These are phyloP conservation scores for Ailurus styani DNA, from an alignment of 2,113 vertebrate species.

Conservation along the genomic window DNA sequence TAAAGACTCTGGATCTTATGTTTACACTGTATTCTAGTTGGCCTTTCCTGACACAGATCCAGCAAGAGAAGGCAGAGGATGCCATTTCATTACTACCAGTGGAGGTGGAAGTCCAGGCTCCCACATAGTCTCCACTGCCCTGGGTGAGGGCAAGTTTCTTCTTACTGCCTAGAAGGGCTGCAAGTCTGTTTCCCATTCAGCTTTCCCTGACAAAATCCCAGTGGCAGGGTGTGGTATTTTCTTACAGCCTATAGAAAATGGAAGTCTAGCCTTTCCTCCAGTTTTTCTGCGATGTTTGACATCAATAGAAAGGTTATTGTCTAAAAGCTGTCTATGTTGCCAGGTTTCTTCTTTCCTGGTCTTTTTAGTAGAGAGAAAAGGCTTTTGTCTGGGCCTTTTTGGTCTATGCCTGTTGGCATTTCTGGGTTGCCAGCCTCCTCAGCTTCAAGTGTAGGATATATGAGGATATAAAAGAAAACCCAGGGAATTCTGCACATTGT, in stretches of 20 bases:
- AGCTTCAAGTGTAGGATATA: neutral
- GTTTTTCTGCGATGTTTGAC: neutral
- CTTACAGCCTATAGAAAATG: neutral
- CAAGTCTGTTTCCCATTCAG: neutral
- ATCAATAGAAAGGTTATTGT: neutral
- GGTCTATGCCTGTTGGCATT: neutral
- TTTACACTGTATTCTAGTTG: neutral
- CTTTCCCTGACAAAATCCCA: neutral
- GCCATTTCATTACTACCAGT: neutral
- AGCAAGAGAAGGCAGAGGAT: neutral
- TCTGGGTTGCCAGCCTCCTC: neutral
- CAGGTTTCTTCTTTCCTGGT: neutral
- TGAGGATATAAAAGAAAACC: neutral
- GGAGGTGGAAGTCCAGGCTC: neutral
- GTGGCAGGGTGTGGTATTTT: neutral
- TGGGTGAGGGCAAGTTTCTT: neutral
- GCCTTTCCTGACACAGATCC: neutral
- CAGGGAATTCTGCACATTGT: neutral
- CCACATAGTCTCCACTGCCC: neutral
- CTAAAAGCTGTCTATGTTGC: neutral
- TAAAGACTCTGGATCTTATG: neutral
- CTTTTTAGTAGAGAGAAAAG: neutral
- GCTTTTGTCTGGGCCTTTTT: neutral
- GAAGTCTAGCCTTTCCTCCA: neutral
- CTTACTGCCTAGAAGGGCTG: neutral